These are phyloP conservation scores for Procambarus virginalis DNA, from an alignment of 1,140 invertebrate genomes.

Conservation along the genomic window DNA sequence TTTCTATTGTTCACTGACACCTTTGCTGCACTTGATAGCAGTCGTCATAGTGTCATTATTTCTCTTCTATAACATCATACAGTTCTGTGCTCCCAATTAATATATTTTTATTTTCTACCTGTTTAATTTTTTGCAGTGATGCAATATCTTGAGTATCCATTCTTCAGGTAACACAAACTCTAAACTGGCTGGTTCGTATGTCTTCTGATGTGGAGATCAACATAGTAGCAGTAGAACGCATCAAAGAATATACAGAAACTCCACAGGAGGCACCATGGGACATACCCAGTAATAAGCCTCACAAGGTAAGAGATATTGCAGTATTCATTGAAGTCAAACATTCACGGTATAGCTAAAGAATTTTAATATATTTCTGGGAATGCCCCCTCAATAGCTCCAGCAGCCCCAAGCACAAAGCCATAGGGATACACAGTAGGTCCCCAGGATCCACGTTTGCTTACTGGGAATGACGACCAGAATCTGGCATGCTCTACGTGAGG, in stretches of 20 bases:
- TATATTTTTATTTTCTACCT: neutral
- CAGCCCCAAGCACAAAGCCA: no score
- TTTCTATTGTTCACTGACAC: no score
- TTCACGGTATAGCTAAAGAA: no score
- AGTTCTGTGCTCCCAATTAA: no score
- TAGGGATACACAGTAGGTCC: no score
- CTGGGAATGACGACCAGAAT: no score
- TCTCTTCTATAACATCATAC: neutral
- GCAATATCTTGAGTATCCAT: neutral
- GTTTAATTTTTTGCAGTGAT: neutral
- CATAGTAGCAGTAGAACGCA: constrained; percentile 80
- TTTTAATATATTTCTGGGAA: no score
- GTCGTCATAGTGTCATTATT: neutral
- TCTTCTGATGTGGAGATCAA: constrained; percentile 80
- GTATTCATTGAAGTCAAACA: no score
- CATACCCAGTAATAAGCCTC: constrained; percentile 74
- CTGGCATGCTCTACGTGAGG: no score
- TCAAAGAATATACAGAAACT: constrained; percentile 78
- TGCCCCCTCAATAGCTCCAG: no score
- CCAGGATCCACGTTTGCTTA: no score
- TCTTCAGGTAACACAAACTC: constrained; percentile 76
- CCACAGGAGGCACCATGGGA: constrained; percentile 82
- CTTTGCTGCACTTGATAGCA: no score
- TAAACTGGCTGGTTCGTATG: constrained; percentile 80
- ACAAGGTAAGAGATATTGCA: constrained; percentile 54